These are phyloP conservation scores for Pantherophis alleghaniensis DNA, from an alignment of 2,797 vertebrate genomes.

Conservation along the genomic window DNA sequence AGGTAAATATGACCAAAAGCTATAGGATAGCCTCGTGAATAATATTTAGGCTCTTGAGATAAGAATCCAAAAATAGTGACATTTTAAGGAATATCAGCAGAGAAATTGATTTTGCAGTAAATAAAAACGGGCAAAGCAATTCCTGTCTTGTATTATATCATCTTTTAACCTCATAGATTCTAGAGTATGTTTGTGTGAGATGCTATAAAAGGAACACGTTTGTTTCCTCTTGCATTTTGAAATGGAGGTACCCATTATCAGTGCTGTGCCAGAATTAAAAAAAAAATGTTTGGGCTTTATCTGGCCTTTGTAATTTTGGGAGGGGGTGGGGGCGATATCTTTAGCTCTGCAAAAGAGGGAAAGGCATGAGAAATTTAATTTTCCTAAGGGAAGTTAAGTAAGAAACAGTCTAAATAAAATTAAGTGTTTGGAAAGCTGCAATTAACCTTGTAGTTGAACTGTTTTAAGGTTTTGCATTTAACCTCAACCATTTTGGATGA, in stretches of 20 bases:
- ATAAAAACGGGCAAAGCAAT: conserved; percentile 12
- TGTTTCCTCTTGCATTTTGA: conserved; percentile 32
- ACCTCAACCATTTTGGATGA: not conserved
- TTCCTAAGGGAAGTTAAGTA: not conserved
- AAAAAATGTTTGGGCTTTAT: not conserved
- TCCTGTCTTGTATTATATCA: not conserved
- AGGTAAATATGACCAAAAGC: not conserved
- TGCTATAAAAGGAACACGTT: not conserved
- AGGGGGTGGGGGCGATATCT: not conserved
- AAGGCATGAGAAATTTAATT: not conserved
- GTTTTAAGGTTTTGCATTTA: not conserved
- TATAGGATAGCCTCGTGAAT: not conserved
- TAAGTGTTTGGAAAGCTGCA: not conserved
- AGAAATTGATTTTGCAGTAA: not conserved
- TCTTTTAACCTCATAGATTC: not conserved
- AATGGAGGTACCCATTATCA: not conserved
- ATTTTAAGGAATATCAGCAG: not conserved
- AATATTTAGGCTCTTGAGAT: not conserved
- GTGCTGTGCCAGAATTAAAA: not conserved
- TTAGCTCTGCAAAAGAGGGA: not conserved
- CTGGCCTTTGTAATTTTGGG: not conserved
- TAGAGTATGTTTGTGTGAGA: not conserved
- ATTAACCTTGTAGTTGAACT: not conserved
- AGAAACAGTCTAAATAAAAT: not conserved
- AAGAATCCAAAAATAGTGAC: not conserved